Evolutionary conservation across 1,140 invertebrate species (phyloP).

Genomic region (Procambarus clarkii): DNA sequence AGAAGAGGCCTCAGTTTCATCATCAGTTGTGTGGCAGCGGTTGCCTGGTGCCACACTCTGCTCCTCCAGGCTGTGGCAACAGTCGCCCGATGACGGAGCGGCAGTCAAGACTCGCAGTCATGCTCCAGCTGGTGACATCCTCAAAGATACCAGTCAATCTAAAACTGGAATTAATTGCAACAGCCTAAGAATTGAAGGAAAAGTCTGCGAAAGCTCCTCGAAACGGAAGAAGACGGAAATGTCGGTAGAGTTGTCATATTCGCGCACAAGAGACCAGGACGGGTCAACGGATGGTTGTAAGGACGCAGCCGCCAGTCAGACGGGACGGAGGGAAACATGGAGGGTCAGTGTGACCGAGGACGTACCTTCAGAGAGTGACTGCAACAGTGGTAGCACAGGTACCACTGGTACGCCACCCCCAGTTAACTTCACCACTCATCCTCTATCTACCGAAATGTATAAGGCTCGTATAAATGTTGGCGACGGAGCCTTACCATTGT

Average conservation of each 20-base stretch:
- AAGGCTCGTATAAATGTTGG: neutral
- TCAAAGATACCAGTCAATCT: no score
- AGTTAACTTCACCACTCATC: slow-evolving; percentile 52
- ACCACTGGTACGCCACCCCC: slow-evolving; percentile 19
- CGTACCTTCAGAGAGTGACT: neutral
- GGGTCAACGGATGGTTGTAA: no score
- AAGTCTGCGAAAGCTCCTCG: neutral
- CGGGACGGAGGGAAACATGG: neutral
- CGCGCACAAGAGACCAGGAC: neutral
- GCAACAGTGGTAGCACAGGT: slow-evolving; percentile 13
- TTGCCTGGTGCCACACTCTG: no score
- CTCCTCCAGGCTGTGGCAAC: no score
- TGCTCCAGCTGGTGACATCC: no score
- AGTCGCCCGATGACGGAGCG: no score
- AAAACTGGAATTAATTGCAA: neutral
- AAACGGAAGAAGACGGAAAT: neutral
- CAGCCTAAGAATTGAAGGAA: neutral
- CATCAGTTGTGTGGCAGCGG: no score
- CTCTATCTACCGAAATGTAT: slow-evolving; percentile 3
- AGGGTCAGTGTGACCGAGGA: neutral
- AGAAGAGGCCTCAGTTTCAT: no score
- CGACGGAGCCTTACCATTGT: no score
- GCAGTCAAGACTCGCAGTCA: no score
- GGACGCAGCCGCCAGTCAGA: neutral
- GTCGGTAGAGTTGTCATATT: neutral